Percentiles rank a stretch among this genome's conserved stretches.
Conservation (phyloP, 30 jellyfish, hydroid and myxozoan species). For the Nemopilema nomurai region DNA sequence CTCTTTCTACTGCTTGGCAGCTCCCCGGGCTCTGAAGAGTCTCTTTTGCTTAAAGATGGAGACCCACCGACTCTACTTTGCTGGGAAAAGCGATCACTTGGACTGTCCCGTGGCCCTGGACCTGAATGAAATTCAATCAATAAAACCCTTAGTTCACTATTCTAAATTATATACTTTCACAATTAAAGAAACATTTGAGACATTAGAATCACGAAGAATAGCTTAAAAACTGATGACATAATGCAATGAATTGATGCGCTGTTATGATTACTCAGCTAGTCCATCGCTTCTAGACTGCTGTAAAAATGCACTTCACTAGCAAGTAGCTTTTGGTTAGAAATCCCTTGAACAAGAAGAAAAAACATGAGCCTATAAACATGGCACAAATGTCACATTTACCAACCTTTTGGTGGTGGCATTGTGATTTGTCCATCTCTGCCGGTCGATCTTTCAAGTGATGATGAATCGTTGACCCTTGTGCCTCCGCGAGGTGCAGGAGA, state of each 20-base stretch:
- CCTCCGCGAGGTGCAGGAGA: background rate
- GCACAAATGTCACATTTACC: background rate
- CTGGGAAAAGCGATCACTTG: background rate
- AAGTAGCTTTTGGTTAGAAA: too few relatives aligned
- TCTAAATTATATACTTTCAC: background rate
- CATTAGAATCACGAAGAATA: too few relatives aligned
- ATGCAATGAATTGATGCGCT: too few relatives aligned
- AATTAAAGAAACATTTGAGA: background rate
- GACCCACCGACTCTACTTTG: background rate
- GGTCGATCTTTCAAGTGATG: background rate
- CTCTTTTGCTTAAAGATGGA: background rate
- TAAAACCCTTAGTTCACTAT: background rate
- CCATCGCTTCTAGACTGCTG: too few relatives aligned
- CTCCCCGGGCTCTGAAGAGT: background rate
- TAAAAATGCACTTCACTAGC: too few relatives aligned
- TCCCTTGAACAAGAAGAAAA: too few relatives aligned
- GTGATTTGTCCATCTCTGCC: conserved; percentile 7
- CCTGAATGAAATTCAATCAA: background rate
- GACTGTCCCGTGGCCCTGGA: conserved; percentile 8
- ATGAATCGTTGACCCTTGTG: background rate
- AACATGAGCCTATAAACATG: background rate
- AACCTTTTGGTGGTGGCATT: conserved; percentile 52
- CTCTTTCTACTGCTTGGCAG: background rate
- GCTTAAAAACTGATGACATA: too few relatives aligned
- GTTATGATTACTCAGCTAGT: too few relatives aligned